These are phyloP conservation scores for Calameuta filiformis DNA, from an alignment of 2,888 invertebrate genomes.

Conservation along the genomic window DNA sequence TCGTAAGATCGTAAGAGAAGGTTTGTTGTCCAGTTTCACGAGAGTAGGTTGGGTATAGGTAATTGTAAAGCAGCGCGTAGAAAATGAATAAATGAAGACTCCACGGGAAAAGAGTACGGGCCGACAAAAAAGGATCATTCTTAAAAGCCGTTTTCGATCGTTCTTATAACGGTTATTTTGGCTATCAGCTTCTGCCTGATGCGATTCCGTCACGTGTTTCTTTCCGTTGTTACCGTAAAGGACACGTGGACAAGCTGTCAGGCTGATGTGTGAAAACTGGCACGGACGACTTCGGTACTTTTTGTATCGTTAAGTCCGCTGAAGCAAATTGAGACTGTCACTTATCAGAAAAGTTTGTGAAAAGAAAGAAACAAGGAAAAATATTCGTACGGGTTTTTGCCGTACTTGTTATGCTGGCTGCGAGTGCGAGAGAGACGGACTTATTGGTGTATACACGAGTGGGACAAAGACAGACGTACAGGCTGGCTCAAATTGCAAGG, in stretches of 20 bases:
- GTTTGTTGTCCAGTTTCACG: neutral
- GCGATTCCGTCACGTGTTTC: neutral
- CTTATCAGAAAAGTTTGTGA: neutral
- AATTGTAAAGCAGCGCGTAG: neutral
- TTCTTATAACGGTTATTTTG: neutral
- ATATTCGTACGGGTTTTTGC: neutral
- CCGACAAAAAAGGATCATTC: neutral
- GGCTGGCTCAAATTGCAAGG: neutral
- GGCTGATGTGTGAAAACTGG: neutral
- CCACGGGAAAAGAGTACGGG: neutral
- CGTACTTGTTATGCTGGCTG: neutral
- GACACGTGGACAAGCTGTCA: neutral
- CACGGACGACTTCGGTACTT: neutral
- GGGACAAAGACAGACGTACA: neutral
- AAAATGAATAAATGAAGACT: neutral
- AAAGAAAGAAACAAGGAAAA: neutral
- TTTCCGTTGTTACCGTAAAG: neutral
- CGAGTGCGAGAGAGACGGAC: neutral
- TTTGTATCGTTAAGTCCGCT: neutral
- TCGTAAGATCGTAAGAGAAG: neutral
- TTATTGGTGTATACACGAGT: neutral
- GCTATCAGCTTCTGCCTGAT: neutral
- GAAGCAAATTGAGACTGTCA: neutral
- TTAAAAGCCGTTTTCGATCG: neutral
- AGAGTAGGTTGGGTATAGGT: neutral